A percentile compares a stretch with the other conserved stretches of the same genome.
phyloP scores from a whole-genome alignment of 2,888 invertebrate genomes.

The Drosophila picticornis region DNA sequence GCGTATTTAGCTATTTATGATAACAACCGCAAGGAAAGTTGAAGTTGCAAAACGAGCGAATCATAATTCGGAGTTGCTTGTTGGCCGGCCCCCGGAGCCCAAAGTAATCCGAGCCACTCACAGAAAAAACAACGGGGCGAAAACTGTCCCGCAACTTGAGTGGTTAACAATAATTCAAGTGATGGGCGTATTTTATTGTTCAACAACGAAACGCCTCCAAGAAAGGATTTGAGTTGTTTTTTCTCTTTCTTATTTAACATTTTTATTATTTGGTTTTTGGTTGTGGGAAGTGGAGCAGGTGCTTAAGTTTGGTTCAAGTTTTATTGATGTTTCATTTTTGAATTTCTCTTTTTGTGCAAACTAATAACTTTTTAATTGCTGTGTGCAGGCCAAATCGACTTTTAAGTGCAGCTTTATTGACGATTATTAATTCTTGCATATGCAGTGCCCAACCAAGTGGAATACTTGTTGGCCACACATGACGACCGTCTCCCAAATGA shows the following conservation, averaged over 20 bases:
- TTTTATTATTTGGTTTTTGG: neutral
- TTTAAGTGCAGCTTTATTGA: constrained; percentile 44
- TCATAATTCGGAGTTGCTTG: constrained; percentile 20
- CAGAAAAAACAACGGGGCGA: constrained; percentile 12
- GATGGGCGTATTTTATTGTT: constrained; percentile 10
- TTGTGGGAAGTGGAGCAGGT: constrained; percentile 29
- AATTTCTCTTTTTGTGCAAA: neutral
- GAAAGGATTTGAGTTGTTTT: constrained; percentile 14
- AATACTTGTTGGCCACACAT: constrained; percentile 11
- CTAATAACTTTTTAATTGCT: constrained; percentile 61
- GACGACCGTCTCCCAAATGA: neutral
- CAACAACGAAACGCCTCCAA: constrained; percentile 23
- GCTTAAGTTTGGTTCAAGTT: constrained; percentile 14
- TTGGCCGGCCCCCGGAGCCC: constrained; percentile 17
- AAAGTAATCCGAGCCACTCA: constrained; percentile 7
- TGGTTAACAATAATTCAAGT: constrained; percentile 25
- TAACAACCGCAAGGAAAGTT: constrained; percentile 47
- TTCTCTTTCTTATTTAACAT: neutral
- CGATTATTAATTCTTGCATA: neutral
- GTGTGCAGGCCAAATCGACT: constrained; percentile 44
- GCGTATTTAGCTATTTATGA: constrained; percentile 58
- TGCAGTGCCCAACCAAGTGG: constrained; percentile 4
- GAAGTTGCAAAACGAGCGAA: constrained; percentile 21
- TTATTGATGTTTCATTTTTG: neutral
- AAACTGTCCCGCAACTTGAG: constrained; percentile 28